Conservation (phyloP, 2,113 vertebrate species). For the Furnarius figulus region DNA sequence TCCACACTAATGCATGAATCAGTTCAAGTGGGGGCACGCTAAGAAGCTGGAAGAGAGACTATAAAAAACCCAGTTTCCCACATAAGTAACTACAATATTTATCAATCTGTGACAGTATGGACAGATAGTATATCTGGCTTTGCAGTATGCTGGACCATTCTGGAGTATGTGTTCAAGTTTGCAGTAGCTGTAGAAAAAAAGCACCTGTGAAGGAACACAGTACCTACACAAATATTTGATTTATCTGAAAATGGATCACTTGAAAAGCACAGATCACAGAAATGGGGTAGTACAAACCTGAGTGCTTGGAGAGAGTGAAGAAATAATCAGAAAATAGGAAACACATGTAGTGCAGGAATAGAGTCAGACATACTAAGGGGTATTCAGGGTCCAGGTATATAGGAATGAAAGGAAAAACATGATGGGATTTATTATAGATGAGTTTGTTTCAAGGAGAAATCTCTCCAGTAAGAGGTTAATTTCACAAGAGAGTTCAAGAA, state of each 20-base stretch:
- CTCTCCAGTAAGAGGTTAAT: not conserved
- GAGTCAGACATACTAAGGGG: not conserved
- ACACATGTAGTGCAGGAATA: not conserved
- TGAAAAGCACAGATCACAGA: not conserved
- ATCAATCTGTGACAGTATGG: not conserved
- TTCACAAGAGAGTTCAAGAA: not conserved
- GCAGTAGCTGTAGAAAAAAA: not conserved
- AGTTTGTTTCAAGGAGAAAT: not conserved
- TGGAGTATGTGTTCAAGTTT: not conserved
- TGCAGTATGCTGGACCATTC: not conserved
- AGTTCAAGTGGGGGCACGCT: not conserved
- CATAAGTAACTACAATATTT: not conserved
- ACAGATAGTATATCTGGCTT: not conserved
- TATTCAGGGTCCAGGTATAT: not conserved
- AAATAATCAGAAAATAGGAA: not conserved
- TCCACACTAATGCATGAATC: fast-evolving
- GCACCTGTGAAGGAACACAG: not conserved
- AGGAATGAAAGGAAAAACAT: not conserved
- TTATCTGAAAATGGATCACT: not conserved
- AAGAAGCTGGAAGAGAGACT: not conserved
- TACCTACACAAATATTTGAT: not conserved
- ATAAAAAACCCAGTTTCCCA: not conserved
- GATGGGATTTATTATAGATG: not conserved
- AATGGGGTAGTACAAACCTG: not conserved
- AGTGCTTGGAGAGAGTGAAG: not conserved